phyloP scores from a whole-genome alignment of 2,888 invertebrate genomes.

The Ormyrus rosae region DNA sequence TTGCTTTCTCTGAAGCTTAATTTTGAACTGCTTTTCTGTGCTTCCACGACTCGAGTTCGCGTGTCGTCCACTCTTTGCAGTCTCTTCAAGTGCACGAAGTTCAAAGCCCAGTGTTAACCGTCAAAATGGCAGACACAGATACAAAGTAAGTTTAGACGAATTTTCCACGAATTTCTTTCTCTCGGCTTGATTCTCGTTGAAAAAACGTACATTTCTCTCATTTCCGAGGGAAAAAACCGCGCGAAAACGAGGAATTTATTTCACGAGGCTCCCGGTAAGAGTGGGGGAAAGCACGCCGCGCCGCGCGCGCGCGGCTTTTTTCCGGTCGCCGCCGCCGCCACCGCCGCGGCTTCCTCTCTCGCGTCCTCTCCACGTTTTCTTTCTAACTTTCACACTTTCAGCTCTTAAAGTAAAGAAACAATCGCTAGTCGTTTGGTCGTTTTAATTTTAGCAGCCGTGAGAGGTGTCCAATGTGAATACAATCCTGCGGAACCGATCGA shows the following conservation, averaged over 20 bases:
- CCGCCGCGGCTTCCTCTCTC: constrained; percentile 44
- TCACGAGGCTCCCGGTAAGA: not conserved
- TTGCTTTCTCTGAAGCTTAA: too few relatives aligned
- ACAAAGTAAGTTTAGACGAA: constrained; percentile 61
- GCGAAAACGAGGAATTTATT: constrained; percentile 15
- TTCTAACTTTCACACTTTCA: not conserved
- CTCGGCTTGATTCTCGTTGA: too few relatives aligned
- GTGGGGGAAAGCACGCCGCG: constrained; percentile 44
- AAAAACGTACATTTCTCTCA: constrained; percentile 25
- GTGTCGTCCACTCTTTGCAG: constrained; percentile 56
- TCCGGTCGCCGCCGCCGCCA: constrained; percentile 45
- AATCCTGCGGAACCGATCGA: not conserved
- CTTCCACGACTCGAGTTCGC: too few relatives aligned
- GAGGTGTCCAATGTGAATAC: too few relatives aligned
- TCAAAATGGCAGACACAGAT: constrained; percentile 66
- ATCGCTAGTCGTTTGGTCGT: too few relatives aligned
- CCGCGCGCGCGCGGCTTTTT: constrained; percentile 33
- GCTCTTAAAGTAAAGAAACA: too few relatives aligned
- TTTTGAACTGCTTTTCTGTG: too few relatives aligned
- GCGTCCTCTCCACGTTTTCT: constrained; percentile 24
- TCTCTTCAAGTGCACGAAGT: not conserved
- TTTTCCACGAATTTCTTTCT: not conserved
- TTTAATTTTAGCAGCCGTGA: too few relatives aligned
- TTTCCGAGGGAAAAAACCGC: constrained; percentile 57
- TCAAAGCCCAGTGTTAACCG: constrained; percentile 6